Evolutionary conservation across 1,140 invertebrate genomes (phyloP).

Genomic region (Heliconius eleuchia): DNA sequence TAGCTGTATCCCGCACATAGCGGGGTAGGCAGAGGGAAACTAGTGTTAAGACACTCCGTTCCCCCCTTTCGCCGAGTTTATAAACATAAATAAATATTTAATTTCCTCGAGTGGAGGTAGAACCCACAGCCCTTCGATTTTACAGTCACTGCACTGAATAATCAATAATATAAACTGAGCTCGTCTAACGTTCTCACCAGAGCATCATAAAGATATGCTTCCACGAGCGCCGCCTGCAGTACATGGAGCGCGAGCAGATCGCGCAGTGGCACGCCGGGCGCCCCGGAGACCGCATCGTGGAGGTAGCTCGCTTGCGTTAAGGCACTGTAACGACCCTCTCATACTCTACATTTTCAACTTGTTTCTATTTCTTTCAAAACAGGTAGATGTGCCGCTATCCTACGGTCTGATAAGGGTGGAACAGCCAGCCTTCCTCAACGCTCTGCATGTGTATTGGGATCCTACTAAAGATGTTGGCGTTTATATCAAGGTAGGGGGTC

Average conservation of each 20-base stretch:
- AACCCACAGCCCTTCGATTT: too few species aligned
- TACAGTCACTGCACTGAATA: too few species aligned
- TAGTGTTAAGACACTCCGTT: too few species aligned
- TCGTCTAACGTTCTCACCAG: constrained; percentile 68
- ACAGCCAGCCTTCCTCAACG: constrained; percentile 88
- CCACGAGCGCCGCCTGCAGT: constrained; percentile 97
- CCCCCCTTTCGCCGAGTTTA: too few species aligned
- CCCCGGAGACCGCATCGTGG: constrained; percentile 94
- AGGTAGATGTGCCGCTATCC: constrained; percentile 93
- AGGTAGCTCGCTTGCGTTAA: constrained; percentile 79
- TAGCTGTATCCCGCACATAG: too few species aligned
- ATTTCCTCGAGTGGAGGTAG: too few species aligned
- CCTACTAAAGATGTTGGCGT: constrained; percentile 97
- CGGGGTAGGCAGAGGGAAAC: too few species aligned
- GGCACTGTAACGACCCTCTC: too few species aligned
- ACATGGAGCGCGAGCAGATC: constrained; percentile 96
- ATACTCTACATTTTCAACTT: background rate
- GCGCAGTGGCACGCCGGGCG: constrained; percentile 92
- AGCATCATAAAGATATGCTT: constrained; percentile 96
- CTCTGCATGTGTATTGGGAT: constrained; percentile 96
- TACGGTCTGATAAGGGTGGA: constrained; percentile 95
- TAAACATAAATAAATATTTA: too few species aligned
- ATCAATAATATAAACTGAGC: too few species aligned
- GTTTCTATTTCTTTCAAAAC: background rate
- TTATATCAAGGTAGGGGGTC: constrained; percentile 89